These are phyloP conservation scores for Andrena fulva DNA, from an alignment of 2,888 invertebrate genomes.

Conservation along the genomic window DNA sequence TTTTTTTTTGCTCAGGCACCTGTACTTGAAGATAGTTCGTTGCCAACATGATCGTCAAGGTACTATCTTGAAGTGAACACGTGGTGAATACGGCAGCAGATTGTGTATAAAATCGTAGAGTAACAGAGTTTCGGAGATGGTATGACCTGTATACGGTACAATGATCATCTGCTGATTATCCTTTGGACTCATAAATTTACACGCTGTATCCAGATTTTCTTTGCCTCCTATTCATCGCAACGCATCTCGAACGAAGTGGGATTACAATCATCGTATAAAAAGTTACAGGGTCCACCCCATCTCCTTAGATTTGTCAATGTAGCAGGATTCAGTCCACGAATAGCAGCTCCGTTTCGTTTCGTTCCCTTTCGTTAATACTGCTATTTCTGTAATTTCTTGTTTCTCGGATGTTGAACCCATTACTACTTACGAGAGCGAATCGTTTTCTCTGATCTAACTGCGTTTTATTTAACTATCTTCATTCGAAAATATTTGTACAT, in stretches of 20 bases:
- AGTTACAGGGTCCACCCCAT: slow-evolving; percentile 66
- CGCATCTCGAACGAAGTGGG: slow-evolving; percentile 38
- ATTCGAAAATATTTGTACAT: slow-evolving; percentile 83
- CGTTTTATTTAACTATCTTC: slow-evolving; percentile 81
- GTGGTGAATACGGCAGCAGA: slow-evolving; percentile 71
- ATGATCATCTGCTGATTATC: slow-evolving; percentile 47
- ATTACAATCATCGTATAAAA: slow-evolving; percentile 39
- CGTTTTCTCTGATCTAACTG: slow-evolving; percentile 78
- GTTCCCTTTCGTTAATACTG: slow-evolving; percentile 40
- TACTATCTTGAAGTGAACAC: slow-evolving; percentile 74
- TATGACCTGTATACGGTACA: slow-evolving; percentile 55
- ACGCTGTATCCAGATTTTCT: slow-evolving; percentile 29
- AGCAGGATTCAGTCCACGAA: slow-evolving; percentile 69
- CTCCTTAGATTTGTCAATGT: slow-evolving; percentile 63
- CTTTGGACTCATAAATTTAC: slow-evolving; percentile 17
- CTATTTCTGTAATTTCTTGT: slow-evolving; percentile 55
- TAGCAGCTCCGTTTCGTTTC: slow-evolving; percentile 46
- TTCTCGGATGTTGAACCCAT: slow-evolving; percentile 67
- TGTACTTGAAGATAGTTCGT: slow-evolving; percentile 71
- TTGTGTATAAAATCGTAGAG: slow-evolving; percentile 71
- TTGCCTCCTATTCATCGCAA: slow-evolving; percentile 21
- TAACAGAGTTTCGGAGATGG: slow-evolving; percentile 72
- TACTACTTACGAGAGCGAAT: slow-evolving; percentile 76
- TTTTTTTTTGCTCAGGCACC: slow-evolving; percentile 69
- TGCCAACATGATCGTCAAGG: slow-evolving; percentile 65